These are phyloP conservation scores for Athene cunicularia DNA, from an alignment of 2,113 vertebrate genomes.

Conservation along the genomic window DNA sequence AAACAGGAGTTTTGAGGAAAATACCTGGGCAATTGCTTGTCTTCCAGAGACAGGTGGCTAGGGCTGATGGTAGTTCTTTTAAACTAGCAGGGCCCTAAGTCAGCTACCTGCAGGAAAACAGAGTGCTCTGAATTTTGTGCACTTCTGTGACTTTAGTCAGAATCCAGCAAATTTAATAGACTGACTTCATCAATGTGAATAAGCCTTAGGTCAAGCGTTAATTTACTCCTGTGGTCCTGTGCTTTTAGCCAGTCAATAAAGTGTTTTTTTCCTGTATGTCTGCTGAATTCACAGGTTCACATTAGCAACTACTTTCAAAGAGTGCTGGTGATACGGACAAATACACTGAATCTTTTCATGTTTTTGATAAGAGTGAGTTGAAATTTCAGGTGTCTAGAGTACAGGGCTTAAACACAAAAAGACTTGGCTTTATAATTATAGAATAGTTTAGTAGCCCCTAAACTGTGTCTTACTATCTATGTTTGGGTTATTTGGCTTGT, in stretches of 20 bases:
- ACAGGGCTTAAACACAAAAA: neutral
- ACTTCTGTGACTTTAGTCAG: neutral
- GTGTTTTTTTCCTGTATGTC: rapidly evolving
- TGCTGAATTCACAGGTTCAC: neutral
- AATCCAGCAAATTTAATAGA: neutral
- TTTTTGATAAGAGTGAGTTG: neutral
- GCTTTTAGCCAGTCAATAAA: neutral
- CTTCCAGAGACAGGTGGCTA: neutral
- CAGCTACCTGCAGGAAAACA: neutral
- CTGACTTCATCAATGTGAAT: neutral
- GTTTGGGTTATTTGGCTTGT: neutral
- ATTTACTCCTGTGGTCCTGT: neutral
- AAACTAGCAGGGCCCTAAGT: no score
- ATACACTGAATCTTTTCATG: neutral
- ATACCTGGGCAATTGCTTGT: neutral
- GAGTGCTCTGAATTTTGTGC: neutral
- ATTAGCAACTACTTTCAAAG: neutral
- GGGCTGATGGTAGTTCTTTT: no score
- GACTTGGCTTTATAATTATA: neutral
- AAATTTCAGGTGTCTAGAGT: neutral
- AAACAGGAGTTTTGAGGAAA: neutral
- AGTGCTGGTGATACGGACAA: neutral
- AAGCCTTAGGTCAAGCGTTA: neutral
- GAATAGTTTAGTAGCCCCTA: neutral
- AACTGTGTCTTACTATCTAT: neutral